A percentile compares a stretch with the other conserved stretches of the same genome.
phyloP scores from a whole-genome alignment of 2,888 invertebrate genomes.

The Spilosoma lubricipeda region DNA sequence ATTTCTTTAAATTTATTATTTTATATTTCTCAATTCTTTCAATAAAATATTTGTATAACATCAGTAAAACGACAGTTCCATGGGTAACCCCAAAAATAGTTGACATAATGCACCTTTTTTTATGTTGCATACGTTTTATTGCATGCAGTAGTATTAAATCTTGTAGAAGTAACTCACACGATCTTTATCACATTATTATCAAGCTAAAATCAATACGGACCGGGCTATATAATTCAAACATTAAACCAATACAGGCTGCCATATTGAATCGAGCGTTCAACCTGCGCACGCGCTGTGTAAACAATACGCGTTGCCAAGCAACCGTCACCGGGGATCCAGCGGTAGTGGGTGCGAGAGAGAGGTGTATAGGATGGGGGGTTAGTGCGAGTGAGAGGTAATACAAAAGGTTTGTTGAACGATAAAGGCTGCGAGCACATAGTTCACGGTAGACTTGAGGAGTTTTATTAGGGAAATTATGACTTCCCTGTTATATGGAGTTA shows the following conservation, averaged over 20 bases:
- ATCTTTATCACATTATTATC: slow-evolving; percentile 3
- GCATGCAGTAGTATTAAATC: too few species aligned
- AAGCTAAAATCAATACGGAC: slow-evolving; percentile 25
- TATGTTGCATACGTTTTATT: not conserved
- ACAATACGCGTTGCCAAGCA: slow-evolving; percentile 63
- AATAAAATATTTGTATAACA: too few species aligned
- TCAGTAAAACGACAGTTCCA: too few species aligned
- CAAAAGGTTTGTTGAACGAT: slow-evolving; percentile 71
- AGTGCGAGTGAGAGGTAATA: slow-evolving; percentile 45
- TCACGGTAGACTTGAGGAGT: slow-evolving; percentile 66
- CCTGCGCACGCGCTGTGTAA: slow-evolving; percentile 61
- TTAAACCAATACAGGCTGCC: slow-evolving; percentile 47
- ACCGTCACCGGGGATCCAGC: slow-evolving; percentile 44
- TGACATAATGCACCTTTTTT: too few species aligned
- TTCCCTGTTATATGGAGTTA: slow-evolving; percentile 58
- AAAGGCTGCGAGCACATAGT: slow-evolving; percentile 68
- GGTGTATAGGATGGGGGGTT: slow-evolving; percentile 10
- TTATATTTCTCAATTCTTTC: too few species aligned
- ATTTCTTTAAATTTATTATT: too few species aligned
- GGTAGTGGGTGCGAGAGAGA: slow-evolving; percentile 40
- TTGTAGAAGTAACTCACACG: not conserved
- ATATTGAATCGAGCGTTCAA: slow-evolving; percentile 61
- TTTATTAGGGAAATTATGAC: slow-evolving; percentile 75
- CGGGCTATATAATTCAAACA: slow-evolving; percentile 42
- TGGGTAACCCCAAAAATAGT: too few species aligned